These are phyloP conservation scores for Ceratitis capitata DNA, from an alignment of 1,140 invertebrate species.

Conservation along the genomic window DNA sequence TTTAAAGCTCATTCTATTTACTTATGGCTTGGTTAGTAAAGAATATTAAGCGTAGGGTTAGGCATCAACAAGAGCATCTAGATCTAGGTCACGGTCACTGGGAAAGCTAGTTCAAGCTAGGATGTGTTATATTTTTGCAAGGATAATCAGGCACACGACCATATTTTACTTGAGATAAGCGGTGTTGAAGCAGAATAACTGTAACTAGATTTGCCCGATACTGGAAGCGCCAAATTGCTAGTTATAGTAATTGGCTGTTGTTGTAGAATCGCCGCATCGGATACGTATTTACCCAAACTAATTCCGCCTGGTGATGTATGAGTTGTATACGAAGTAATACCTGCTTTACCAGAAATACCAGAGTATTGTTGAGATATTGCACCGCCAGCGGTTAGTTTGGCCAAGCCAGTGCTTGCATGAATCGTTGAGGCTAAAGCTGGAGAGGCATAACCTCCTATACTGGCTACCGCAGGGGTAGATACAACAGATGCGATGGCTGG, in stretches of 20 bases:
- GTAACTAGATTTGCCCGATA: neutral
- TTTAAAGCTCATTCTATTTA: too few relatives aligned
- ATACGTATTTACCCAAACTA: constrained; percentile 9
- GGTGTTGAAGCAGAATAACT: neutral
- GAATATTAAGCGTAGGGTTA: neutral
- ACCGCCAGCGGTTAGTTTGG: neutral
- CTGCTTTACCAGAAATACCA: neutral
- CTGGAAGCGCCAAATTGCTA: neutral
- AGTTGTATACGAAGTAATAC: neutral
- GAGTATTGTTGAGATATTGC: constrained; percentile 39
- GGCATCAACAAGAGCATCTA: neutral
- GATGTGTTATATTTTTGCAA: neutral
- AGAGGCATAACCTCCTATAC: constrained; percentile 46
- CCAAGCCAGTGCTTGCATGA: neutral
- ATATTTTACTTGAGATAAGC: constrained; percentile 5
- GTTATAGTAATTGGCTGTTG: neutral
- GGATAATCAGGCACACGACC: neutral
- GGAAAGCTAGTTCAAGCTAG: neutral
- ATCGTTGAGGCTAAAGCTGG: neutral
- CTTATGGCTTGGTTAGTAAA: neutral
- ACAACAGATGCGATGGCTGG: constrained; percentile 42
- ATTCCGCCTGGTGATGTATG: constrained; percentile 46
- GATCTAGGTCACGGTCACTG: constrained; percentile 7
- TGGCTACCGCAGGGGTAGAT: constrained; percentile 47
- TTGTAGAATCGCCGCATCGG: neutral